Evolutionary conservation across 1,140 invertebrate species (phyloP).

Genomic region (Portunus trituberculatus): DNA sequence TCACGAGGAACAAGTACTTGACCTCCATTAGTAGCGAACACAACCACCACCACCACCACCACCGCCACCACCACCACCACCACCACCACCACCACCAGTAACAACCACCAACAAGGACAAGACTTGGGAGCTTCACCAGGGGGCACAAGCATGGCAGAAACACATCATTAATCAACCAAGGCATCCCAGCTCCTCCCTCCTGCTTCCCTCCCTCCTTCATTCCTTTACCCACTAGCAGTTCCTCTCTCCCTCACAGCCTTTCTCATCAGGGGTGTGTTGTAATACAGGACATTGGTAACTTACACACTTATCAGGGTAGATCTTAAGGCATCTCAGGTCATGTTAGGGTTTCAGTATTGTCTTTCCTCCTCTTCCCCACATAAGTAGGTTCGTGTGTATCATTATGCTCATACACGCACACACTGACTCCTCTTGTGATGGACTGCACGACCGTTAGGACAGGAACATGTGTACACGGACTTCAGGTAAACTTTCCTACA

Average conservation of each 20-base stretch:
- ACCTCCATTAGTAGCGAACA: neutral
- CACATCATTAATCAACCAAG: constrained; percentile 67
- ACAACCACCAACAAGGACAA: constrained; percentile 39
- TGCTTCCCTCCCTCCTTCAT: neutral
- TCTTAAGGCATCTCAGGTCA: too few relatives aligned
- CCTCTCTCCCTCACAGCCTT: neutral
- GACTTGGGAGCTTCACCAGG: constrained; percentile 36
- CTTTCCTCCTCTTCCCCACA: too few relatives aligned
- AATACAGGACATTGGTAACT: neutral
- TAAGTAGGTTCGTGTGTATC: too few relatives aligned
- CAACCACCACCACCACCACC: neutral
- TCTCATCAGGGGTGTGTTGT: too few relatives aligned
- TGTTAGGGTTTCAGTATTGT: too few relatives aligned
- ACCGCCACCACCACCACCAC: constrained; percentile 21
- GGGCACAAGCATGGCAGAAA: constrained; percentile 62
- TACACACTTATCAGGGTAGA: neutral
- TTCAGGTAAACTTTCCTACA: too few relatives aligned
- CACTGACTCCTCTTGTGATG: too few relatives aligned
- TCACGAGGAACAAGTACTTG: neutral
- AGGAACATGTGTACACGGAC: too few relatives aligned
- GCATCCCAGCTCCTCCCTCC: constrained; percentile 52
- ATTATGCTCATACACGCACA: too few relatives aligned
- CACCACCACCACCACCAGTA: neutral
- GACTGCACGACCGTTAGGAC: too few relatives aligned
- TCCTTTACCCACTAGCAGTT: neutral